These are phyloP conservation scores for Zootoca vivipara DNA, from an alignment of 2,113 vertebrate species.

Conservation along the genomic window DNA sequence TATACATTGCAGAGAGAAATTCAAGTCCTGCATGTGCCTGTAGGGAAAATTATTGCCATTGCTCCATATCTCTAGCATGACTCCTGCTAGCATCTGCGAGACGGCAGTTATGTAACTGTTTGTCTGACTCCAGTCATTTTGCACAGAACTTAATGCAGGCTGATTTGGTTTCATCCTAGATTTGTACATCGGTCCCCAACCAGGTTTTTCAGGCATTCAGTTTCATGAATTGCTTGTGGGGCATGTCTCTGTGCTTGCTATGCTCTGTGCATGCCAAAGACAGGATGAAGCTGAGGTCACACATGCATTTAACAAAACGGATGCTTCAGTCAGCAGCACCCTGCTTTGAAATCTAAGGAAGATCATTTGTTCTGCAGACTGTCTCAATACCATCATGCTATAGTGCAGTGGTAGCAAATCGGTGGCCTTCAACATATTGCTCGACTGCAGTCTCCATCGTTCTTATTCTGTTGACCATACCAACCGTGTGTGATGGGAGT, in stretches of 20 bases:
- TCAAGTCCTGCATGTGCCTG: background rate
- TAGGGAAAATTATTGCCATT: slow-evolving; percentile 25
- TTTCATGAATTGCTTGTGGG: background rate
- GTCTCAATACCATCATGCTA: slow-evolving; percentile 20
- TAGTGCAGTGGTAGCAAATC: background rate
- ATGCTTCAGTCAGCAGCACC: slow-evolving; percentile 19
- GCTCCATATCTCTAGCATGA: slow-evolving; percentile 6
- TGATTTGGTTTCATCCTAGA: background rate
- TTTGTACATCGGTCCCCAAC: slow-evolving; percentile 10
- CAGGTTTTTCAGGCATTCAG: slow-evolving; percentile 16
- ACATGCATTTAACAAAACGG: background rate
- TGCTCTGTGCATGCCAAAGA: background rate
- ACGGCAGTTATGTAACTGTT: slow-evolving; percentile 50
- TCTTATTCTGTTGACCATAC: too few relatives aligned
- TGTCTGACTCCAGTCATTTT: slow-evolving; percentile 43
- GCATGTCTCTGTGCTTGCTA: background rate
- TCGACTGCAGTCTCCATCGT: too few relatives aligned
- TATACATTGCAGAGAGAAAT: slow-evolving; percentile 45
- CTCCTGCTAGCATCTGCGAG: slow-evolving; percentile 17
- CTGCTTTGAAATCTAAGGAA: slow-evolving; percentile 8
- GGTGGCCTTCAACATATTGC: too few relatives aligned
- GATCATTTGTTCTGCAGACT: background rate
- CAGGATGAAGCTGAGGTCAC: background rate
- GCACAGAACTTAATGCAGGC: slow-evolving; percentile 25
- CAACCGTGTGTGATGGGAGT: too few relatives aligned